phyloP scores from a whole-genome alignment of 2,888 invertebrate genomes.

The Euplagia quadripunctaria region DNA sequence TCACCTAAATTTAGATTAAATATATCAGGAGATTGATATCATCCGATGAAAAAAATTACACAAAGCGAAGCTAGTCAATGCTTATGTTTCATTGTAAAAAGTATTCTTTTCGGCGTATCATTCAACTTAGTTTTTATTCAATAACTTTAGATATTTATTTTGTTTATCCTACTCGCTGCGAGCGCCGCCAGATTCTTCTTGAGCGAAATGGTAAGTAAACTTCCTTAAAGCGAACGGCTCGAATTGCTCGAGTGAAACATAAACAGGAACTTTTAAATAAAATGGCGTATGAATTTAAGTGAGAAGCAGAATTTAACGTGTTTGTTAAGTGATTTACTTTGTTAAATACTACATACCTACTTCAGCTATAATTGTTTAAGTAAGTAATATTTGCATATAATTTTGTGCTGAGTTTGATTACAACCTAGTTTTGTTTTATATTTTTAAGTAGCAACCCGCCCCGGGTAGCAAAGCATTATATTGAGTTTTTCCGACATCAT shows the following conservation, averaged over 20 bases:
- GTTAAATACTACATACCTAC: conserved; percentile 26
- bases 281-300: conserved; percentile 66
- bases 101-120: conserved; percentile 23
- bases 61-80: conserved; percentile 7
- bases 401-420: neutral
- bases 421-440: neutral
- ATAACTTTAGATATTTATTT: conserved; percentile 56
- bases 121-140: conserved; percentile 44
- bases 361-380: neutral
- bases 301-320: conserved; percentile 25
- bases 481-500: too few relatives aligned
- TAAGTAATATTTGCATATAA: neutral
- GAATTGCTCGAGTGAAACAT: conserved; percentile 70
- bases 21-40: neutral
- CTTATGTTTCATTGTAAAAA: conserved; percentile 30
- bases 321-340: conserved; percentile 21
- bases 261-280: conserved; percentile 72
- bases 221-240: conserved; percentile 64
- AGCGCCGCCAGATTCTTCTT: conserved; percentile 60
- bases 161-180: conserved; percentile 40
- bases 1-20: neutral
- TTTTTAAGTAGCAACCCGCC: too few relatives aligned
- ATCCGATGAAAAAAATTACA: neutral
- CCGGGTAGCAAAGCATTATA: too few relatives aligned
- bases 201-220: conserved; percentile 73